phyloP scores from a whole-genome alignment of 2,113 vertebrate genomes.

The Platysteira castanea region DNA sequence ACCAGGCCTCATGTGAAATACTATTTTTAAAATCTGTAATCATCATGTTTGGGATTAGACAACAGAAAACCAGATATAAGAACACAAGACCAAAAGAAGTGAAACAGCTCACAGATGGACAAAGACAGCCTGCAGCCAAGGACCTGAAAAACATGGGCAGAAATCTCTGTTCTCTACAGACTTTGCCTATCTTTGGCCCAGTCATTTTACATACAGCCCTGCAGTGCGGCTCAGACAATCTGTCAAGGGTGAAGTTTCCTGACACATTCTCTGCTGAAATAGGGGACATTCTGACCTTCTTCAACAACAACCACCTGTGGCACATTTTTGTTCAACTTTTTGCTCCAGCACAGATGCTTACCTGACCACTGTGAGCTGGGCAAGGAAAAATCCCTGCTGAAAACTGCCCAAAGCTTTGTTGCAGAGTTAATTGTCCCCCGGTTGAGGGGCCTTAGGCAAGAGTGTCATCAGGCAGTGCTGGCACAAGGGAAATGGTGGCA shows the following conservation, averaged over 20 bases:
- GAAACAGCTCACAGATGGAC: background rate
- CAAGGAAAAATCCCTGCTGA: background rate
- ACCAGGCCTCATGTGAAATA: background rate
- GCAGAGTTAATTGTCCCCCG: background rate
- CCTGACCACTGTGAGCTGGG: background rate
- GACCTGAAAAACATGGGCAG: background rate
- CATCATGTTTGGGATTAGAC: background rate
- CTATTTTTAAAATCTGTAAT: background rate
- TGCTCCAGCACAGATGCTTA: background rate
- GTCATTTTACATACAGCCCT: background rate
- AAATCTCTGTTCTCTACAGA: background rate
- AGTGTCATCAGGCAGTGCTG: background rate
- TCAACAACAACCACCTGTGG: background rate
- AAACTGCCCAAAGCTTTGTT: background rate
- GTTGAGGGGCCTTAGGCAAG: background rate
- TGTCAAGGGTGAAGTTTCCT: background rate
- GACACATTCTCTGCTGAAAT: background rate
- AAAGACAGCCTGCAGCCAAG: background rate
- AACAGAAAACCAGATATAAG: background rate
- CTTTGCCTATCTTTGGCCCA: background rate
- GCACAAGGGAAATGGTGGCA: background rate
- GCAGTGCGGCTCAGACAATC: background rate
- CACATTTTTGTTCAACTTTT: background rate
- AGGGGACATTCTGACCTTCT: background rate
- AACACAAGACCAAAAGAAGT: background rate